These are phyloP conservation scores for Eucriotettix oculatus DNA, from an alignment of 2,888 invertebrate genomes.

Conservation along the genomic window DNA sequence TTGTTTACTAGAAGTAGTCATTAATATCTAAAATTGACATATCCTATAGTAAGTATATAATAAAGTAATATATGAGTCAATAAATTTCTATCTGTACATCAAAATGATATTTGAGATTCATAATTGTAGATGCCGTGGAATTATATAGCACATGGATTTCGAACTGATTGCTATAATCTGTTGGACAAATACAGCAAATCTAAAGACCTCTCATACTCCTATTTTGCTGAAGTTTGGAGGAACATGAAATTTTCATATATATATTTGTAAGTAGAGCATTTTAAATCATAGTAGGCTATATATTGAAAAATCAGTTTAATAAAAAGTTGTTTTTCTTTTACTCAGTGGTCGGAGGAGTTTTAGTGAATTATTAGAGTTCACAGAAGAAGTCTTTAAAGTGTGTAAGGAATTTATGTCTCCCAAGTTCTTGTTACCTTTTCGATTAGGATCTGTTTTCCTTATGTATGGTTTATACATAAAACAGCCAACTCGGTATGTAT, in stretches of 20 bases:
- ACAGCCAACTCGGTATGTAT: not conserved
- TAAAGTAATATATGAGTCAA: not conserved
- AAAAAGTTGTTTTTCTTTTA: no score
- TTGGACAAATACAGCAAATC: not conserved
- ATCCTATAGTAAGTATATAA: not conserved
- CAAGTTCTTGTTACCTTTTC: not conserved
- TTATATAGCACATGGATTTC: not conserved
- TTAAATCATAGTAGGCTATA: not conserved
- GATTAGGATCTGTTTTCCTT: not conserved
- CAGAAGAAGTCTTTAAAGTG: not conserved
- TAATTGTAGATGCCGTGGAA: not conserved
- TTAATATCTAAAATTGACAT: not conserved
- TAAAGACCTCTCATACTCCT: not conserved
- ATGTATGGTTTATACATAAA: not conserved
- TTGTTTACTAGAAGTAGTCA: not conserved
- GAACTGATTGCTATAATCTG: not conserved
- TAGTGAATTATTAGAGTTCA: not conserved
- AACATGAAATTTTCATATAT: not conserved
- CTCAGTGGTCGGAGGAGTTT: not conserved
- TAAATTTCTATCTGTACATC: not conserved
- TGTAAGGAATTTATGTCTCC: not conserved
- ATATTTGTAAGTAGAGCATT: not conserved
- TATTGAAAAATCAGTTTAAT: not conserved
- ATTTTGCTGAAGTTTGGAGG: not conserved
- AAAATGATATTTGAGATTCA: no score